Evolutionary conservation across 2,797 vertebrate genomes (phyloP).

Genomic region (Fundulus diaphanus): DNA sequence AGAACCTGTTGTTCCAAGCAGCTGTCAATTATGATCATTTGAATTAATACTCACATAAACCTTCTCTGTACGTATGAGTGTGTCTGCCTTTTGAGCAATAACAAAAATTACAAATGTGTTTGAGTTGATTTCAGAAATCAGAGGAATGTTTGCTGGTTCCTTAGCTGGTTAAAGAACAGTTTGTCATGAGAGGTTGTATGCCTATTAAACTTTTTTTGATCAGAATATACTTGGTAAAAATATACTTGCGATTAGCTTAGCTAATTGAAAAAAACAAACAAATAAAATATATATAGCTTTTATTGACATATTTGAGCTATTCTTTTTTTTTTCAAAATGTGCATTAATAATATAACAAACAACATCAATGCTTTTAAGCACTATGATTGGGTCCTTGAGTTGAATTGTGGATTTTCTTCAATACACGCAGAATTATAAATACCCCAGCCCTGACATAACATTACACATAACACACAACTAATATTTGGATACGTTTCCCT

Average conservation of each 20-base stretch:
- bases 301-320: neutral
- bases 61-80: constrained; percentile 29
- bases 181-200: constrained; percentile 8
- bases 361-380: neutral
- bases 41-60: constrained; percentile 27
- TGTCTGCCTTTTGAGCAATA: constrained; percentile 80
- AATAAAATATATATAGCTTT: neutral
- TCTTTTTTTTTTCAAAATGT: neutral
- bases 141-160: constrained; percentile 8
- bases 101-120: constrained; percentile 50
- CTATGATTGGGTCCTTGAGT: neutral
- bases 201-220: neutral
- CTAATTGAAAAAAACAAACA: no score
- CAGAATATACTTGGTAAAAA: neutral
- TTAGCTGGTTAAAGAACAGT: constrained; percentile 21
- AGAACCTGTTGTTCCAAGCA: constrained; percentile 23
- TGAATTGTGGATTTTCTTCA: neutral
- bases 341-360: neutral
- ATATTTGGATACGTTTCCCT: neutral
- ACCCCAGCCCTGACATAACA: neutral
- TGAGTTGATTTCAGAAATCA: constrained; percentile 13
- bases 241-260: constrained; percentile 3
- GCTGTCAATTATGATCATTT: constrained; percentile 13
- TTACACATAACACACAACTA: neutral
- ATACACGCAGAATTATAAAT: neutral